Conservation (phyloP, 2,888 invertebrate genomes). For the Cylloceria caligata region DNA sequence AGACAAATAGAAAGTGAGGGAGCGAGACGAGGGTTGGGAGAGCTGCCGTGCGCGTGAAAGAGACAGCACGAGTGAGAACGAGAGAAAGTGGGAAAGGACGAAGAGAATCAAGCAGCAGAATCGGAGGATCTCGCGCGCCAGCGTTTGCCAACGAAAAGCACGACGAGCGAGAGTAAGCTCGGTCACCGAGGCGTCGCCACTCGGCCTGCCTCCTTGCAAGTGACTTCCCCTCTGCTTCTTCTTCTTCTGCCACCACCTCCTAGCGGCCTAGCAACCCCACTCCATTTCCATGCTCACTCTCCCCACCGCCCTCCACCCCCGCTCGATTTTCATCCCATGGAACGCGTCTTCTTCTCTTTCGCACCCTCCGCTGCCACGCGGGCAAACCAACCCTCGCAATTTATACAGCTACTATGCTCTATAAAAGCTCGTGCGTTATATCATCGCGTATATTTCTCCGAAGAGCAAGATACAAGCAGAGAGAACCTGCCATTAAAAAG, state of each 20-base stretch:
- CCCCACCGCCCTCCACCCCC: conserved; percentile 37
- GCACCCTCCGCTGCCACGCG: conserved; percentile 67
- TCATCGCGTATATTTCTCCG: conserved; percentile 14
- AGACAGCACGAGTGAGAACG: conserved; percentile 27
- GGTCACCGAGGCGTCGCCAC: conserved; percentile 82
- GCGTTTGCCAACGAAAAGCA: conserved; percentile 79
- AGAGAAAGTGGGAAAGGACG: conserved; percentile 55
- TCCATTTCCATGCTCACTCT: conserved; percentile 76
- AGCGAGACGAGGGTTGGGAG: conserved; percentile 53
- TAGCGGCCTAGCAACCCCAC: conserved; percentile 72
- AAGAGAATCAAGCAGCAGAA: conserved; percentile 56
- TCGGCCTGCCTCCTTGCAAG: conserved; percentile 78
- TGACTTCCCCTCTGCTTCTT: conserved; percentile 71
- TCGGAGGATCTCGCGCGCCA: conserved; percentile 56
- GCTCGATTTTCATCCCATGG: conserved; percentile 60
- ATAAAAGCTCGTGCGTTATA: conserved; percentile 8
- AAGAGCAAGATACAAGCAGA: neutral
- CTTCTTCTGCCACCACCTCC: conserved; percentile 62
- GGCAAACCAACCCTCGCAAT: conserved; percentile 68
- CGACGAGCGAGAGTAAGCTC: conserved; percentile 77
- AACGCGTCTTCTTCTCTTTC: conserved; percentile 58
- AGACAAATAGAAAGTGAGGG: conserved; percentile 46
- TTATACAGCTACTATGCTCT: conserved; percentile 10
- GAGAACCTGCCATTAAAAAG: neutral
- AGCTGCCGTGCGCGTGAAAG: conserved; percentile 13